Evolutionary conservation across 1,140 invertebrate genomes (phyloP).

Genomic region (Amyelois transitella): DNA sequence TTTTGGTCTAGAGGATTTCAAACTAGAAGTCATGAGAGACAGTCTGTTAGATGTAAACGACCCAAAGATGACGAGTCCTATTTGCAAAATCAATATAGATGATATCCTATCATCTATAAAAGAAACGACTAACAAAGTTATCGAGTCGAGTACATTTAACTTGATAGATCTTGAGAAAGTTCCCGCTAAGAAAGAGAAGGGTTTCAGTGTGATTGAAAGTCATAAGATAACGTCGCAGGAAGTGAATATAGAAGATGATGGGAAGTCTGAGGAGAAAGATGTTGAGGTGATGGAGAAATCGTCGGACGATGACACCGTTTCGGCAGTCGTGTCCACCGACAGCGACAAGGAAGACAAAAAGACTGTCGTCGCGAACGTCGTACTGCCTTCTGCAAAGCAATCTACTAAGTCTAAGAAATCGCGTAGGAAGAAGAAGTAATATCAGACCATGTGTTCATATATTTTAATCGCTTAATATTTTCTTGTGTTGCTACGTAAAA

Average conservation of each 20-base stretch:
- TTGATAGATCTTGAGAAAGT: conserved; percentile 61
- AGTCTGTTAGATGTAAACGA: conserved; percentile 56
- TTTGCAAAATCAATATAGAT: conserved; percentile 65
- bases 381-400: conserved; percentile 47
- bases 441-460: conserved; percentile 34
- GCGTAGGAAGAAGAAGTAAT: conserved; percentile 65
- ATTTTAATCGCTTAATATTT: conserved; percentile 20
- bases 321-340: conserved; percentile 57
- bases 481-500: conserved; percentile 21
- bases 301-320: conserved; percentile 63
- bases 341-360: conserved; percentile 64
- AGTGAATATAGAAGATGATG: conserved; percentile 50
- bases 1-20: conserved; percentile 62
- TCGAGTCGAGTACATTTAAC: conserved; percentile 55
- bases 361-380: conserved; percentile 23
- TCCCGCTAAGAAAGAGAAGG: conserved; percentile 49
- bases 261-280: conserved; percentile 30
- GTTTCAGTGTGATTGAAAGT: conserved; percentile 57
- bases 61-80: conserved; percentile 48
- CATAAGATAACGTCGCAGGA: conserved; percentile 62
- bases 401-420: conserved; percentile 58
- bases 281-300: conserved; percentile 61
- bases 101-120: conserved; percentile 63
- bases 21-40: conserved; percentile 65
- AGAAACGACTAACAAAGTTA: conserved; percentile 44